Conservation (phyloP, 2,113 vertebrate species). For the Erpornis zantholeuca region DNA sequence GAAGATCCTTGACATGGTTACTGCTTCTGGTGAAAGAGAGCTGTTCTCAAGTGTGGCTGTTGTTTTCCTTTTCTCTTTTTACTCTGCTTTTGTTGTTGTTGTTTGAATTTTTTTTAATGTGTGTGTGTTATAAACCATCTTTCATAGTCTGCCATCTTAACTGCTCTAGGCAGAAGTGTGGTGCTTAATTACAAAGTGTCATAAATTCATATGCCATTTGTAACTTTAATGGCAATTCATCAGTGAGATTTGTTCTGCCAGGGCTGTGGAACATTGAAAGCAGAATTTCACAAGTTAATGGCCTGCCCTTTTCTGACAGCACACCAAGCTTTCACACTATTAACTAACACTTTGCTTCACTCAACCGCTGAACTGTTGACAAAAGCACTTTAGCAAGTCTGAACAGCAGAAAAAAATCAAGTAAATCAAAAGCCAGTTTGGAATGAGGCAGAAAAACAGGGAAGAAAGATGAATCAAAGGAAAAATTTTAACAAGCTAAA, state of each 20-base stretch:
- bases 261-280: conserved; percentile 29
- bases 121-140: not conserved
- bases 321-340: conserved; percentile 73
- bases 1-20: not conserved
- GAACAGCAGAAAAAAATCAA: conserved; percentile 64
- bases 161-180: not conserved
- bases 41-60: not conserved
- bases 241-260: conserved; percentile 55
- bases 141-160: not conserved
- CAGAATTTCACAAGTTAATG: conserved; percentile 72
- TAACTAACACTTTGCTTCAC: conserved; percentile 73
- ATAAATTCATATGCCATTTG: conserved; percentile 49
- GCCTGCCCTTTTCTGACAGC: conserved; percentile 72
- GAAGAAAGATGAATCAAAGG: not conserved
- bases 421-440: conserved; percentile 46
- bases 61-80: not conserved
- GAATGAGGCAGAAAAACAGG: conserved; percentile 37
- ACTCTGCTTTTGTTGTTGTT: not conserved
- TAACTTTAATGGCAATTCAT: conserved; percentile 58
- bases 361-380: conserved; percentile 73
- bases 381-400: conserved; percentile 70
- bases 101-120: not conserved
- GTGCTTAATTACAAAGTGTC: conserved; percentile 60
- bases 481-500: conserved; percentile 2
- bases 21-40: not conserved